Evolutionary conservation across 2,797 vertebrate species (phyloP), one percentile per base, ranked within the genome.

Genomic region (Chelidonichthys spinosus): DNA sequence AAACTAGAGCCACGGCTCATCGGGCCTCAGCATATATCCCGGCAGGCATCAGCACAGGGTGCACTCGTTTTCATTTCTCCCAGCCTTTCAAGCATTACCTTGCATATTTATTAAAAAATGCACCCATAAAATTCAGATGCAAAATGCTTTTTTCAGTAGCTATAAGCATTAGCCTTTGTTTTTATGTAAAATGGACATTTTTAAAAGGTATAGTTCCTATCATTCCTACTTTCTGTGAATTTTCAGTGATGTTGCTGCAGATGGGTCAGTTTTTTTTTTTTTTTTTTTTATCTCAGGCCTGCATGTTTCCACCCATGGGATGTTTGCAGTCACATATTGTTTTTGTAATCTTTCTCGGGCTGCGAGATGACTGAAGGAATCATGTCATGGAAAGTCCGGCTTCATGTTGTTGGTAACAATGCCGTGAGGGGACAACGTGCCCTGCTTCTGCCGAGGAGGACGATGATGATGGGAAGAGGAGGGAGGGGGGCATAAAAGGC

Each of bases 341-440:
- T 64, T 74, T 69, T 76, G 59, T 73, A 54, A 65, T 67, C 69
- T 59, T 44, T 54, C 44, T 78, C 61, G 74, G 25, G 70, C 58
- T 63, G 74, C 36, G 7, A 82, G 39, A 71, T 52, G 73, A 74
- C 80, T 76, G 80, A 75, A 78, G 53, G 63, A 65, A 76, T 82
- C 70, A 42, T 78, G 78, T 79, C 76, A 81, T 81, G 81, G 71
- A 85, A 84, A 85, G 59, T 71, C 47, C 64, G 65, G 81, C 76
- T 81, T 73, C 8, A 17, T 80, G 71, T 76, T 81, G 59, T 69
- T 83, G 11, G 69, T 74, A 82, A 78, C 76, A 83, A 78, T 69
- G 72, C 69, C 56, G 66, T 60, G 66, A 83, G 71, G 64, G 70
- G 60, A 69, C 73, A 79, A 36, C 46, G 66, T 65, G 44, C 63